These are phyloP conservation scores for Leucoptera coffeella DNA, from an alignment of 2,888 invertebrate genomes.

Conservation along the genomic window DNA sequence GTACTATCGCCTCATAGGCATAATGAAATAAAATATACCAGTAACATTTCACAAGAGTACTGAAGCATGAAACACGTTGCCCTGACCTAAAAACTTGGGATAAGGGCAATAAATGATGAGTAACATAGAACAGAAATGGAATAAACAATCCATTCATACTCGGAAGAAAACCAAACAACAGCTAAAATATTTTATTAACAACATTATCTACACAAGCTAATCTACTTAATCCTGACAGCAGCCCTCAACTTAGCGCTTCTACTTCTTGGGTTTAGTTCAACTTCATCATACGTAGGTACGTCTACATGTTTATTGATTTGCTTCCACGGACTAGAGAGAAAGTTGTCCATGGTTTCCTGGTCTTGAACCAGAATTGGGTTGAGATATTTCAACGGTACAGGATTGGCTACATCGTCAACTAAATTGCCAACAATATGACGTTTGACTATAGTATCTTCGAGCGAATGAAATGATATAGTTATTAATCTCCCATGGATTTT, in stretches of 20 bases:
- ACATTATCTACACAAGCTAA: constrained; percentile 3
- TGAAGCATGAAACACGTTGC: too few species aligned
- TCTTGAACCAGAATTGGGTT: constrained; percentile 57
- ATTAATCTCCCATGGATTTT: constrained; percentile 74
- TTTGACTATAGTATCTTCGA: constrained; percentile 92
- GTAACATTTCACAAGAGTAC: too few species aligned
- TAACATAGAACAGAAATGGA: too few species aligned
- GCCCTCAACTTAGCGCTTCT: constrained; percentile 86
- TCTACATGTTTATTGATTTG: constrained; percentile 77
- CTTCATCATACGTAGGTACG: constrained; percentile 65
- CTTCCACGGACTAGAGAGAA: constrained; percentile 67
- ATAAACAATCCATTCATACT: too few species aligned
- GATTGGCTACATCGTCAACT: constrained; percentile 64
- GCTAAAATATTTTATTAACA: constrained; percentile 11
- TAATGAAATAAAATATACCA: too few species aligned
- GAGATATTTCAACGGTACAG: constrained; percentile 64
- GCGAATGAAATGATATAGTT: constrained; percentile 84
- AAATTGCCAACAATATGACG: constrained; percentile 77
- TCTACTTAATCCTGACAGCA: constrained; percentile 65
- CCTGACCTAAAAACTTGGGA: too few species aligned
- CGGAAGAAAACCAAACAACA: too few species aligned
- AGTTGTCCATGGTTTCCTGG: constrained; percentile 51
- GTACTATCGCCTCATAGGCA: too few species aligned
- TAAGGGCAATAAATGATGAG: too few species aligned
- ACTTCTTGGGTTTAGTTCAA: constrained; percentile 74